These are phyloP conservation scores for Lepas anatifera DNA, from an alignment of 2,888 invertebrate genomes.

Conservation along the genomic window DNA sequence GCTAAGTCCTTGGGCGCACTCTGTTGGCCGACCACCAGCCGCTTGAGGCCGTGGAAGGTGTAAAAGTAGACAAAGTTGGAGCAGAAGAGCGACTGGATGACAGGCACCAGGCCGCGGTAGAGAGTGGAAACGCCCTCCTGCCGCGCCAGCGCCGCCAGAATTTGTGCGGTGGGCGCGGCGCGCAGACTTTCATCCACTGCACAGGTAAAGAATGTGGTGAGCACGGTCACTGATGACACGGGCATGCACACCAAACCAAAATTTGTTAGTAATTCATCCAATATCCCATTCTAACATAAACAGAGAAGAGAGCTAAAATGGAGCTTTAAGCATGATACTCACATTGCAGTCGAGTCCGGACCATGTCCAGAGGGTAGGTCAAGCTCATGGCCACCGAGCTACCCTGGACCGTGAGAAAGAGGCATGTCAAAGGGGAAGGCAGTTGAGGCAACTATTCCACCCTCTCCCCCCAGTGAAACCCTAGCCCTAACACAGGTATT, in stretches of 20 bases:
- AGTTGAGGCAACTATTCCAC: too few relatives aligned
- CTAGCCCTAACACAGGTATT: too few relatives aligned
- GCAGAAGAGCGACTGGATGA: slow-evolving; percentile 66
- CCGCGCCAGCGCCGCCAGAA: background rate
- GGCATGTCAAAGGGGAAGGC: too few relatives aligned
- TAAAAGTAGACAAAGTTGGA: slow-evolving; percentile 95
- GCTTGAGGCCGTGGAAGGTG: slow-evolving; percentile 71
- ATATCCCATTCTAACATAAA: background rate
- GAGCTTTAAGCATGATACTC: background rate
- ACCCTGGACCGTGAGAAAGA: too few relatives aligned
- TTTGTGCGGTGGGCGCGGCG: background rate
- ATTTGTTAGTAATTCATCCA: background rate
- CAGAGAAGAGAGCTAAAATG: background rate
- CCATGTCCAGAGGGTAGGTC: background rate
- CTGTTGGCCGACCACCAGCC: slow-evolving; percentile 36
- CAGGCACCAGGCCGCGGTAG: slow-evolving; percentile 68
- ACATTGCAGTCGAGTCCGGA: slow-evolving; percentile 1
- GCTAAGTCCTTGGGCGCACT: slow-evolving; percentile 56
- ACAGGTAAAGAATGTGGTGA: too few relatives aligned
- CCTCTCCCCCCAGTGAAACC: too few relatives aligned
- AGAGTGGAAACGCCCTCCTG: slow-evolving; percentile 37
- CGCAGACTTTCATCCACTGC: background rate
- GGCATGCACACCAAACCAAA: background rate
- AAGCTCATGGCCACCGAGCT: slow-evolving; percentile 4
- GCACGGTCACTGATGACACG: too few relatives aligned